Evolutionary conservation across 2,113 vertebrate species (phyloP).

Genomic region (Indicator maculatus): DNA sequence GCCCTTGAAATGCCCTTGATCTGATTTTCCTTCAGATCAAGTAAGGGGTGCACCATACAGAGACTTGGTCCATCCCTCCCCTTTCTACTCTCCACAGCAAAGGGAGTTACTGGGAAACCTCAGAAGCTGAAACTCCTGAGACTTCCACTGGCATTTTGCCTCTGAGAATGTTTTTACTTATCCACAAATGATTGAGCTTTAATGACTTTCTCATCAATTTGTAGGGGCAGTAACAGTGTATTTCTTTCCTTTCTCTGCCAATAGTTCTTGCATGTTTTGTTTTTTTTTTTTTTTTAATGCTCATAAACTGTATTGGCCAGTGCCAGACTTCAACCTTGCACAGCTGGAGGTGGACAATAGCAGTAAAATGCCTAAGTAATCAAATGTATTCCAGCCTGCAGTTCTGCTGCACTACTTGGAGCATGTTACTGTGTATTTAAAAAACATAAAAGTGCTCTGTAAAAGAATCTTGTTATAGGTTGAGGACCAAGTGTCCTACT

Average conservation of each 20-base stretch:
- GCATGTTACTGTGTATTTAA: background rate
- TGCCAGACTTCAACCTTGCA: conserved; percentile 30
- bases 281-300: background rate
- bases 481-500: no score
- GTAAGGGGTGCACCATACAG: background rate
- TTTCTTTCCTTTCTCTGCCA: background rate
- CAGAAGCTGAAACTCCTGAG: conserved; percentile 11
- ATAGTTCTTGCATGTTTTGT: background rate
- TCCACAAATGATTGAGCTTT: background rate
- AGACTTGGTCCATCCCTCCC: background rate
- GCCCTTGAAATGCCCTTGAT: background rate
- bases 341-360: conserved; percentile 27
- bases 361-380: conserved; percentile 6
- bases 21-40: background rate
- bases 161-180: conserved; percentile 42
- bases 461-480: background rate
- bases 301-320: background rate
- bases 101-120: background rate
- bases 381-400: background rate
- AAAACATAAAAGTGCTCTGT: background rate
- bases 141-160: conserved; percentile 6
- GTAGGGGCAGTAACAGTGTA: background rate
- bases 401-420: conserved; percentile 3
- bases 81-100: rapidly evolving
- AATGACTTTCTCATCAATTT: conserved; percentile 41